These are phyloP conservation scores for Aviceda subcristata DNA, from an alignment of 2,113 vertebrate genomes.

Conservation along the genomic window DNA sequence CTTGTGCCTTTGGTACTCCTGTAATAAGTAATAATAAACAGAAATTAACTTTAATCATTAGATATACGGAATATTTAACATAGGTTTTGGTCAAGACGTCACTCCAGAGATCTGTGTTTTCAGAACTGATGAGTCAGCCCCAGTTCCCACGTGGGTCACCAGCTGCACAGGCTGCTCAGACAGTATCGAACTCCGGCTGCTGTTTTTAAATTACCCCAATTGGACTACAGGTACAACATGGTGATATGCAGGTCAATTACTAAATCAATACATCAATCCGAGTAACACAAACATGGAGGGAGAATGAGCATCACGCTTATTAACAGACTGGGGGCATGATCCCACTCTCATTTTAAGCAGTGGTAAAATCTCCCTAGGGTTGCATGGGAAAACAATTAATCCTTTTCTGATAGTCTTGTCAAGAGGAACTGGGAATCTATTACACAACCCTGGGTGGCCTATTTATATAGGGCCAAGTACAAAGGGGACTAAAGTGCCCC, in stretches of 20 bases:
- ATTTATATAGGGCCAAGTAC: slow-evolving; percentile 51
- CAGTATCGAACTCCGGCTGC: background rate
- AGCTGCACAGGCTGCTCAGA: background rate
- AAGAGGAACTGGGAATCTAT: slow-evolving; percentile 15
- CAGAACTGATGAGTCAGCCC: background rate
- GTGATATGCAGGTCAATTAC: background rate
- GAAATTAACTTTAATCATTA: background rate
- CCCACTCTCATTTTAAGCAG: background rate
- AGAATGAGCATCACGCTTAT: background rate
- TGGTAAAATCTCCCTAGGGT: background rate
- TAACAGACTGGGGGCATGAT: background rate
- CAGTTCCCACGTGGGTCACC: background rate
- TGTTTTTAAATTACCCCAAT: background rate
- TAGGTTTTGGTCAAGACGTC: background rate
- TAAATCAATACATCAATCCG: background rate
- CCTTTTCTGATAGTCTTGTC: slow-evolving; percentile 34
- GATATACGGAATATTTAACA: background rate
- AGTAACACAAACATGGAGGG: background rate
- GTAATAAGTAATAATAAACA: background rate
- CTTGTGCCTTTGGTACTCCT: background rate
- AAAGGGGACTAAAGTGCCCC: slow-evolving; percentile 3
- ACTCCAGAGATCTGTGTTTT: background rate
- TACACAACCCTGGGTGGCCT: slow-evolving; percentile 52
- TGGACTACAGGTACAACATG: background rate
- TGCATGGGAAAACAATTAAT: slow-evolving; percentile 20